These are phyloP conservation scores for Zeuzera pyrina DNA, from an alignment of 2,888 invertebrate species.

Conservation along the genomic window DNA sequence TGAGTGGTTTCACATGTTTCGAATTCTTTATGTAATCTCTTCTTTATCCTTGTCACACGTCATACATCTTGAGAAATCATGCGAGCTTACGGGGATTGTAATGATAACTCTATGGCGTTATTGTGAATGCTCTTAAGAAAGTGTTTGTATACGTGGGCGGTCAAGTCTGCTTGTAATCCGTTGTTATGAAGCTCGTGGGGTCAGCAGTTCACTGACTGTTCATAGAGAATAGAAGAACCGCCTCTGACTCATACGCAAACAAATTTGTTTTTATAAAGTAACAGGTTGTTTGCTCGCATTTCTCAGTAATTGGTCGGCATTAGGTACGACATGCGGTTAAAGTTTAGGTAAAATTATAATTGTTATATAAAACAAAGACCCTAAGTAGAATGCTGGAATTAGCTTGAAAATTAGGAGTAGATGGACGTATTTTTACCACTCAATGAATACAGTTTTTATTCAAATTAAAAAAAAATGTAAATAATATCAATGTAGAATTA, in stretches of 20 bases:
- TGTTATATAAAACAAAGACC: not conserved
- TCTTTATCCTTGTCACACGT: too few relatives aligned
- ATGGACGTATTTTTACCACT: too few relatives aligned
- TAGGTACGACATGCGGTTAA: slow-evolving; percentile 39
- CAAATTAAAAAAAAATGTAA: too few relatives aligned
- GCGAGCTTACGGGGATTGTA: too few relatives aligned
- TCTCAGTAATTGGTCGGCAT: slow-evolving; percentile 39
- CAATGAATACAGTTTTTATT: too few relatives aligned
- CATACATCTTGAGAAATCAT: too few relatives aligned
- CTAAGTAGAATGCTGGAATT: too few relatives aligned
- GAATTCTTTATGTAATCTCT: too few relatives aligned
- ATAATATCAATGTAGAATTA: too few relatives aligned
- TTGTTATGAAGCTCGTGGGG: slow-evolving; percentile 36
- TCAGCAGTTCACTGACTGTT: slow-evolving; percentile 46
- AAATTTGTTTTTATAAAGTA: slow-evolving; percentile 40
- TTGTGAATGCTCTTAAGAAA: not conserved
- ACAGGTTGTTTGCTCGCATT: slow-evolving; percentile 39
- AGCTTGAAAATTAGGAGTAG: too few relatives aligned
- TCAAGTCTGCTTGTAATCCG: slow-evolving; percentile 56
- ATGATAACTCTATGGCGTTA: too few relatives aligned
- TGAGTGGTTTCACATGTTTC: too few relatives aligned
- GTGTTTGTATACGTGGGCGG: slow-evolving; percentile 45
- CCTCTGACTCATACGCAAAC: slow-evolving; percentile 47
- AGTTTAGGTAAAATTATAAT: slow-evolving; percentile 19
- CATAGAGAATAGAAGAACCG: slow-evolving; percentile 34